These are phyloP conservation scores for Sarcophaga subvicina DNA, from an alignment of 2,888 invertebrate genomes.

Conservation along the genomic window DNA sequence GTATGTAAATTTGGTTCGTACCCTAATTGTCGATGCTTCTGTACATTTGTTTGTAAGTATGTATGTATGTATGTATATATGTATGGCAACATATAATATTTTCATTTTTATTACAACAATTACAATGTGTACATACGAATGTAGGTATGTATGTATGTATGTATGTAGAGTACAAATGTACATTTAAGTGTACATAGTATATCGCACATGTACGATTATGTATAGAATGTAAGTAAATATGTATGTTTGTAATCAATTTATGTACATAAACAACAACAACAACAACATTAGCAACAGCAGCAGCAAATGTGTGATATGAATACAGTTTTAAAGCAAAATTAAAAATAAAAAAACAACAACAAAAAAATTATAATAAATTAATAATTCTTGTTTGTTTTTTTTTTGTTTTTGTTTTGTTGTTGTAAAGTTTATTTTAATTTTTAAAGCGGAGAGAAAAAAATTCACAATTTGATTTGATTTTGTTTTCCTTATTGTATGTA, in stretches of 20 bases:
- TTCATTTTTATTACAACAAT: neutral
- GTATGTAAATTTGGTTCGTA: slow-evolving; percentile 54
- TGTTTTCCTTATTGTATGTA: slow-evolving; percentile 15
- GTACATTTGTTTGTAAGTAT: neutral
- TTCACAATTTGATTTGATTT: slow-evolving; percentile 50
- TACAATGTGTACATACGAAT: neutral
- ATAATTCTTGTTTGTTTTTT: too few species aligned
- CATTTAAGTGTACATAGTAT: neutral
- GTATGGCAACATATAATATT: neutral
- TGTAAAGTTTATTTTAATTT: slow-evolving; percentile 31
- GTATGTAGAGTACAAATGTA: neutral
- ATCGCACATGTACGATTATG: neutral
- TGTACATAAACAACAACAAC: neutral
- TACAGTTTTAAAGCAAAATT: slow-evolving; percentile 31
- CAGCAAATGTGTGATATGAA: slow-evolving; percentile 56
- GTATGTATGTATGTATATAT: neutral
- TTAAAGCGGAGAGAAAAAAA: slow-evolving; percentile 2
- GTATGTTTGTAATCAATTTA: neutral
- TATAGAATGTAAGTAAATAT: neutral
- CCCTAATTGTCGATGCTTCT: slow-evolving; percentile 45
- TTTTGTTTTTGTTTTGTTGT: neutral
- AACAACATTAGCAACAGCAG: neutral
- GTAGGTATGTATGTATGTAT: neutral
- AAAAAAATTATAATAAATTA: slow-evolving; percentile 1
- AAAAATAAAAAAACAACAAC: neutral